Evolutionary conservation across 2,888 invertebrate genomes (phyloP).

Genomic region (Exephanes ischioxanthus): DNA sequence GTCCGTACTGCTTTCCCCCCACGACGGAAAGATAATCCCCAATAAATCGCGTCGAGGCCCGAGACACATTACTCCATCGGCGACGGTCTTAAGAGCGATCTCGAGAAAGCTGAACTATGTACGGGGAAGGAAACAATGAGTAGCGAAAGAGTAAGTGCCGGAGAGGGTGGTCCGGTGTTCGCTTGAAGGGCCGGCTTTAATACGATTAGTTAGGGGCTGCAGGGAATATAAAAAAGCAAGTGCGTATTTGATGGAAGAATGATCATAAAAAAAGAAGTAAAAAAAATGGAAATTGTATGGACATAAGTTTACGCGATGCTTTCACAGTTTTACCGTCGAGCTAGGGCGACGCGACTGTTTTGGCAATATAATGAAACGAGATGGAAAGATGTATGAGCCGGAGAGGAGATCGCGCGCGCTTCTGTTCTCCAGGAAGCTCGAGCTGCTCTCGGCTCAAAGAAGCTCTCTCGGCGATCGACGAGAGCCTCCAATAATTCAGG

Average conservation of each 20-base stretch:
- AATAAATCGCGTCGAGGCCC: conserved; percentile 33
- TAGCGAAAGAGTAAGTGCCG: background rate
- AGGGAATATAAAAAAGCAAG: conserved; percentile 7
- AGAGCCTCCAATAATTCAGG: conserved; percentile 38
- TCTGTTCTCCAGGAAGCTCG: background rate
- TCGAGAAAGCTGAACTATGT: conserved; percentile 11
- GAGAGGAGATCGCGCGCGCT: background rate
- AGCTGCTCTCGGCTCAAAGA: background rate
- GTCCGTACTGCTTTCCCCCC: background rate
- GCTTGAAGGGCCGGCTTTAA: background rate
- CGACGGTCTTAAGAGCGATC: background rate
- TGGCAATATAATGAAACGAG: conserved; percentile 5
- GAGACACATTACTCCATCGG: background rate
- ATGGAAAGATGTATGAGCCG: background rate
- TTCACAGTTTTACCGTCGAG: conserved; percentile 26
- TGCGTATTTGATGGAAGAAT: background rate
- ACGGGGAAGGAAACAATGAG: conserved; percentile 17
- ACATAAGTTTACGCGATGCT: conserved; percentile 18
- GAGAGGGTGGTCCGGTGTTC: background rate
- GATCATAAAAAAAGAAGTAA: background rate
- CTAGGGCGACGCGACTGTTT: background rate
- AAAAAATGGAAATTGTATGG: background rate
- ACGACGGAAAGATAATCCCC: background rate
- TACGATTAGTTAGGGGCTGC: conserved; percentile 7
- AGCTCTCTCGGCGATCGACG: conserved; percentile 9